A percentile compares a stretch with the other conserved stretches of the same genome.
Conservation (phyloP, 2,888 invertebrate species). For the Bedellia somnulentella region DNA sequence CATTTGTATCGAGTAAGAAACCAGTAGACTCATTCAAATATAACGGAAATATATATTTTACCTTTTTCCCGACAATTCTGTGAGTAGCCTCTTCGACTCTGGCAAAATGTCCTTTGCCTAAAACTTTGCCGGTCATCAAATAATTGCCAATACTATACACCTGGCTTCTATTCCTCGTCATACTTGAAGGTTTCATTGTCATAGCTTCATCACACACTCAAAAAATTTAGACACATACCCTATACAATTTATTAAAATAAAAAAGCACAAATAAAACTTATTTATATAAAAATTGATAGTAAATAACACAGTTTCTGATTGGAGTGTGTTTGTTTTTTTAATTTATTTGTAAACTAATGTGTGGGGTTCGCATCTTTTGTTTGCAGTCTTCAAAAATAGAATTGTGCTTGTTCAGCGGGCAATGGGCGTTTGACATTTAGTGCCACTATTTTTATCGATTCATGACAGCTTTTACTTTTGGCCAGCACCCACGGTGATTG, state of each 20-base stretch:
- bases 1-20: too few species aligned
- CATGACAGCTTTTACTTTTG: too few species aligned
- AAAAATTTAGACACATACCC: constrained; percentile 31
- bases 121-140: constrained; percentile 67
- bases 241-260: neutral
- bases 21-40: too few species aligned
- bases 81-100: constrained; percentile 74
- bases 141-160: constrained; percentile 70
- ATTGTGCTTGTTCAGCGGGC: constrained; percentile 17
- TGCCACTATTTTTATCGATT: constrained; percentile 38
- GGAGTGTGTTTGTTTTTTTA: too few species aligned
- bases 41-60: too few species aligned
- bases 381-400: constrained; percentile 38
- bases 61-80: constrained; percentile 68
- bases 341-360: too few species aligned
- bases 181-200: constrained; percentile 27
- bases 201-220: constrained; percentile 14
- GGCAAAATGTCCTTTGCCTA: constrained; percentile 78
- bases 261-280: neutral
- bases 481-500: too few species aligned
- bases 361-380: constrained; percentile 32
- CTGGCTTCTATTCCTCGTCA: constrained; percentile 35
- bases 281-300: constrained; percentile 11
- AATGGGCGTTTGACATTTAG: constrained; percentile 24
- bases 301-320: too few species aligned